A percentile compares a stretch with the other conserved stretches of the same genome.
These are phyloP conservation scores for Trichonephila clavipes DNA, from an alignment of 1,140 invertebrate genomes.

Conservation along the genomic window DNA sequence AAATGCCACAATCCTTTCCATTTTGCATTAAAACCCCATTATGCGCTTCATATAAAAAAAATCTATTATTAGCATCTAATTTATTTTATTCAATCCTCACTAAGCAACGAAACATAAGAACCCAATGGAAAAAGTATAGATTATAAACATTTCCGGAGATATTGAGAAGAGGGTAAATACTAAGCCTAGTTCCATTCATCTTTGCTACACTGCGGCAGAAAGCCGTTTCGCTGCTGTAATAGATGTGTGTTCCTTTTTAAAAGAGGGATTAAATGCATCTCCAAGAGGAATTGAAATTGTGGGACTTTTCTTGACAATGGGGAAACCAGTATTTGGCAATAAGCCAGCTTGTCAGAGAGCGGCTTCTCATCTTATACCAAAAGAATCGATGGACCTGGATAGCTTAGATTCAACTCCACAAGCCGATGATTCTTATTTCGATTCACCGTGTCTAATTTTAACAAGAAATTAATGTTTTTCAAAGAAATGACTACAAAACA, in stretches of 20 bases:
- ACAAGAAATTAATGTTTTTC: not conserved
- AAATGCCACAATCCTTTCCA: no score
- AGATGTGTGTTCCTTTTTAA: slow-evolving; percentile 55
- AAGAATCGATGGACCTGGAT: slow-evolving; percentile 55
- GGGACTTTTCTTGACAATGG: slow-evolving; percentile 48
- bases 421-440: not conserved
- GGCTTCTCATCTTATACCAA: slow-evolving; percentile 34
- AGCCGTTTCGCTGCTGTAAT: slow-evolving; percentile 30
- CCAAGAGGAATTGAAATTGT: slow-evolving; percentile 58
- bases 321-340: slow-evolving; percentile 49
- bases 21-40: no score
- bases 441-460: not conserved
- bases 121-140: not conserved
- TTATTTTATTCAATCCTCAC: not conserved
- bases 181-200: slow-evolving; percentile 47
- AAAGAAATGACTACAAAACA: not conserved
- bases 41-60: not conserved
- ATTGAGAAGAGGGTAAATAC: slow-evolving; percentile 2
- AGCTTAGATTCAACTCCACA: not conserved
- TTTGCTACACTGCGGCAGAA: slow-evolving; percentile 12
- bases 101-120: not conserved
- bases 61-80: not conserved
- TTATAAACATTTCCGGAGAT: slow-evolving; percentile 29
- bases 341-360: slow-evolving; percentile 66
- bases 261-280: slow-evolving; percentile 68